Evolutionary conservation across 2,113 vertebrate genomes (phyloP).

Genomic region (Sebastes schlegelii): DNA sequence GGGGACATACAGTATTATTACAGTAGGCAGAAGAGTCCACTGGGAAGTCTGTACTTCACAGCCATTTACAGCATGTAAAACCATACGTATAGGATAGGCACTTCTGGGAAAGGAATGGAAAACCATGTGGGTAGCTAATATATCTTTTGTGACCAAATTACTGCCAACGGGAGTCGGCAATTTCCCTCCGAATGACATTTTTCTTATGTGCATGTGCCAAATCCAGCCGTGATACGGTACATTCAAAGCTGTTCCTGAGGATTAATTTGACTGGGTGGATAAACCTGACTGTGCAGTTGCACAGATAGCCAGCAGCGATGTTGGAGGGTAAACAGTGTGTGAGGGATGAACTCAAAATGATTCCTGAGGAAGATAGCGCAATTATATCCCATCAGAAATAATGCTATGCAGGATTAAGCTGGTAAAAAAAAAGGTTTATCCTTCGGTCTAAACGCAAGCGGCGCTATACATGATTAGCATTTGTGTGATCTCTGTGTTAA

Average conservation of each 20-base stretch:
- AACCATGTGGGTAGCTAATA: slow-evolving; percentile 38
- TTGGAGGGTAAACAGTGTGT: slow-evolving; percentile 53
- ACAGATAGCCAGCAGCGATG: slow-evolving; percentile 56
- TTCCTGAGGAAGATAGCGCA: slow-evolving; percentile 47
- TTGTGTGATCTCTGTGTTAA: slow-evolving; percentile 23
- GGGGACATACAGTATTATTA: background rate
- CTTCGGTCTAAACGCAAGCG: slow-evolving; percentile 1
- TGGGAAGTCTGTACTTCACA: background rate
- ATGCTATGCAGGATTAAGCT: slow-evolving; percentile 40
- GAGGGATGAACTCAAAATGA: slow-evolving; percentile 58
- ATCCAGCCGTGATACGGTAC: slow-evolving; percentile 51
- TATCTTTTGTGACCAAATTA: slow-evolving; percentile 50
- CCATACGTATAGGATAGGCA: slow-evolving; percentile 9
- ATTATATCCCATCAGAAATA: slow-evolving; percentile 41
- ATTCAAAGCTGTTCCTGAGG: slow-evolving; percentile 62
- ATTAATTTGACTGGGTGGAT: slow-evolving; percentile 68
- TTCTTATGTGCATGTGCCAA: slow-evolving; percentile 57
- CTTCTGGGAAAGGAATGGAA: slow-evolving; percentile 16
- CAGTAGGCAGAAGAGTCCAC: background rate
- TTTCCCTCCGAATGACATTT: slow-evolving; percentile 49
- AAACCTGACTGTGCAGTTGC: slow-evolving; percentile 61
- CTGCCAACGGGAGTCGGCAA: slow-evolving; percentile 43
- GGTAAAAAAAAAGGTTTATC: slow-evolving; percentile 30
- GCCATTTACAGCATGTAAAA: slow-evolving; percentile 14
- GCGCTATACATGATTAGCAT: slow-evolving; percentile 25